Base-by-base conservation (phyloP, 2,113 vertebrate species). In the Lophura nycthemera region DNA sequence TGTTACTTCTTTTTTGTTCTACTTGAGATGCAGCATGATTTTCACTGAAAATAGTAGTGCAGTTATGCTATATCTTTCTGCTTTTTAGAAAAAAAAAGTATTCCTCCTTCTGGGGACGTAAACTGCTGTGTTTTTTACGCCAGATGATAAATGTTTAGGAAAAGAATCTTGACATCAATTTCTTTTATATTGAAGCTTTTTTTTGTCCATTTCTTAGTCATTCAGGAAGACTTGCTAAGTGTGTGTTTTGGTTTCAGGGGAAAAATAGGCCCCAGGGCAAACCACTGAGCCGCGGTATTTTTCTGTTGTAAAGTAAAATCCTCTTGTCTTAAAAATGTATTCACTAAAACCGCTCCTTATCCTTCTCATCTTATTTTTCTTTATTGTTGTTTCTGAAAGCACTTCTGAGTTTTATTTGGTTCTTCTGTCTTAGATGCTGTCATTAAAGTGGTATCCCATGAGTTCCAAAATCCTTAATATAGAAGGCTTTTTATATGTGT, bases 31-130 rank as follows among this genome's bases (percentile, higher is more conserved):
- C 47, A 88, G 45, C 7, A 43, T 67, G n/a, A 36, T 76, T 94
- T 96, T 82, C 30, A 60, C 45, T 88, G 76, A 88, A 94, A 89
- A 75, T 50, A 88, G 42, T 79, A 82, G 69, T 86, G 36, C 90
- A 20, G 69, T 67, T 85, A 10, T 85, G 25, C 65, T 87, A 27
- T 52, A 64, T 16, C 20, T 74, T 86, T 42, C 42, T 81, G 8
- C 40, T 47, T 80, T 22, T 63, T 83, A 67, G 47, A 87, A 40
- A 8, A 20, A 8, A 93, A 76, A 60, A 36, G 1, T 14, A 17
- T 36, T 93, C 13, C n/a, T 77, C 64, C 73, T 76, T 6, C 54
- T 42, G 42, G 69, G 86, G 78, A 67, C 6, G 67, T 59, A 69
- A 50, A 75, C 57, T 76, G 40, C 36, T 47, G 7, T 61, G 67